Conservation (phyloP, 2,888 invertebrate genomes). For the Ellobium chinense region DNA sequence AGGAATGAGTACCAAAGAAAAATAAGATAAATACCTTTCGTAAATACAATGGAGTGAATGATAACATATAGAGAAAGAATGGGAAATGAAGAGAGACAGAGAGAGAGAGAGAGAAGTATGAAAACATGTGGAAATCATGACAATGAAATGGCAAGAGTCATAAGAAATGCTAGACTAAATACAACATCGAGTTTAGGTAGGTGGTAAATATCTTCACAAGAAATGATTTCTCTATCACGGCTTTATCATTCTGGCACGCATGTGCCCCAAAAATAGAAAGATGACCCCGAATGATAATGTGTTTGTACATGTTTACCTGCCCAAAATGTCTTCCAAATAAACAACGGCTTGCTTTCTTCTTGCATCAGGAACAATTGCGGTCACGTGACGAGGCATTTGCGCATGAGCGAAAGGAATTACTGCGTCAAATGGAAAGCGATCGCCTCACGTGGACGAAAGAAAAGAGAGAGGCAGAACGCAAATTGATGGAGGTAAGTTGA, state of each 20-base stretch:
- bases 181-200: no score
- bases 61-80: not conserved
- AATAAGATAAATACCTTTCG: not conserved
- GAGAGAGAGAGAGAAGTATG: not conserved
- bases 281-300: no score
- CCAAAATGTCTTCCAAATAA: no score
- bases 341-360: no score
- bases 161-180: no score
- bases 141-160: no score
- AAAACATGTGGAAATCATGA: not conserved
- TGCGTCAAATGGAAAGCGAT: slow-evolving; percentile 83
- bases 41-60: not conserved
- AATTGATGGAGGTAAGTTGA: slow-evolving; percentile 63
- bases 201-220: no score
- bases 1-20: not conserved
- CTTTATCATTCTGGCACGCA: no score
- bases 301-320: no score
- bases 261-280: no score
- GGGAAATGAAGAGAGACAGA: not conserved
- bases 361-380: slow-evolving; percentile 66
- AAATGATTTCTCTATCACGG: no score
- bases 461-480: slow-evolving; percentile 56
- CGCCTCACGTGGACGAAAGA: slow-evolving; percentile 60
- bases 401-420: slow-evolving; percentile 83
- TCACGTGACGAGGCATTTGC: slow-evolving; percentile 68